A percentile compares a stretch with the other conserved stretches of the same genome.
Conservation (phyloP, 92 coral and sea anemone genomes). For the Zoanthus sociatus region DNA sequence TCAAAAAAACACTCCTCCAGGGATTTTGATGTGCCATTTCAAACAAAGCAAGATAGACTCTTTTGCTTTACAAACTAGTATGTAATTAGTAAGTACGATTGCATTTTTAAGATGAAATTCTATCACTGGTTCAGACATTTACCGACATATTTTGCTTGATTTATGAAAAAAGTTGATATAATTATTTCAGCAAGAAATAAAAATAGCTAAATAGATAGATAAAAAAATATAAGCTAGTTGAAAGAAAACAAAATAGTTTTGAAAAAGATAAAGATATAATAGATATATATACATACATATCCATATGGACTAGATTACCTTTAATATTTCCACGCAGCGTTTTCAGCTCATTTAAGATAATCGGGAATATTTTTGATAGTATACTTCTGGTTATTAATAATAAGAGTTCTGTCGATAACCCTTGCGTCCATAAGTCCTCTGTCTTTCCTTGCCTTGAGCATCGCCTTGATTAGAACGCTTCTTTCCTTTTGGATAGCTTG, state of each 20-base stretch:
- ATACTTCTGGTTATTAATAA: constrained; percentile 17
- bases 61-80: not conserved
- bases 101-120: not conserved
- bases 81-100: not conserved
- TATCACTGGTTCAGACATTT: not conserved
- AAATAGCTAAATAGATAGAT: no score
- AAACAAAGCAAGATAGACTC: not conserved
- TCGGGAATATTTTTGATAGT: constrained; percentile 13
- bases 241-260: not conserved
- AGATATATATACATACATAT: not conserved
- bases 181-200: not conserved
- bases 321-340: not conserved
- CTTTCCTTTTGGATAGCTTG: not conserved
- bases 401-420: constrained; percentile 8
- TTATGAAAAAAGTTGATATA: not conserved
- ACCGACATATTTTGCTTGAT: not conserved
- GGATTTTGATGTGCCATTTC: not conserved
- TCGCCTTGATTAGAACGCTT: constrained; percentile 11
- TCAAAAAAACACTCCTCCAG: not conserved
- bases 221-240: not conserved
- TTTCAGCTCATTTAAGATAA: not conserved
- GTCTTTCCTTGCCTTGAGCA: constrained; percentile 23
- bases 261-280: not conserved
- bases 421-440: not conserved
- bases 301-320: not conserved